Conservation (phyloP, 2,888 invertebrate species). For the Tipula confusa region DNA sequence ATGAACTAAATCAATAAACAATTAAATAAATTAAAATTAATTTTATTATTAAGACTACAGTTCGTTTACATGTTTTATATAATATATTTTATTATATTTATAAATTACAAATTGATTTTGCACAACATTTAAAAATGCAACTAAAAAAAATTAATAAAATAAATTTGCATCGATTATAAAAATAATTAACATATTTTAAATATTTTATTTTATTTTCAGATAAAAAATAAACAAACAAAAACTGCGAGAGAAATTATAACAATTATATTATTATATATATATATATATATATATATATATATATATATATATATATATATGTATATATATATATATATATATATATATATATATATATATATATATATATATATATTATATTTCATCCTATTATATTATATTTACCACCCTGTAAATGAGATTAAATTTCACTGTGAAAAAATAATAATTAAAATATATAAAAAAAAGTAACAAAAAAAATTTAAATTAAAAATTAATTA, state of each 20-base stretch:
- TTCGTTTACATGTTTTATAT: neutral
- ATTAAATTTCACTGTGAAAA: neutral
- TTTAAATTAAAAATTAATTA: neutral
- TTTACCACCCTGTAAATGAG: neutral
- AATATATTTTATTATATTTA: neutral
- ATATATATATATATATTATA: too few relatives aligned
- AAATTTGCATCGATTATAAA: neutral
- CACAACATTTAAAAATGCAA: neutral
- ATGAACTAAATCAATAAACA: neutral
- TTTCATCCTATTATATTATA: too few relatives aligned
- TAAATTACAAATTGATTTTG: neutral
- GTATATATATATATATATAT: too few relatives aligned
- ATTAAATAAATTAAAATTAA: neutral
- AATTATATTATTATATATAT: neutral
- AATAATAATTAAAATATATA: neutral
- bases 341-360: too few relatives aligned
- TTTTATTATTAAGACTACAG: neutral
- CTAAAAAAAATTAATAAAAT: neutral
- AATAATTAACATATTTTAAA: conserved; percentile 25
- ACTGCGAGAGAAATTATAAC: neutral
- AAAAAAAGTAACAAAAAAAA: neutral
- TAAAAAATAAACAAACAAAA: neutral
- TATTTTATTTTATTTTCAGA: neutral
- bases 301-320: too few relatives aligned
- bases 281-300: too few relatives aligned